Conservation (phyloP, 2,113 vertebrate genomes). For the Chlorodrepanis virens region DNA sequence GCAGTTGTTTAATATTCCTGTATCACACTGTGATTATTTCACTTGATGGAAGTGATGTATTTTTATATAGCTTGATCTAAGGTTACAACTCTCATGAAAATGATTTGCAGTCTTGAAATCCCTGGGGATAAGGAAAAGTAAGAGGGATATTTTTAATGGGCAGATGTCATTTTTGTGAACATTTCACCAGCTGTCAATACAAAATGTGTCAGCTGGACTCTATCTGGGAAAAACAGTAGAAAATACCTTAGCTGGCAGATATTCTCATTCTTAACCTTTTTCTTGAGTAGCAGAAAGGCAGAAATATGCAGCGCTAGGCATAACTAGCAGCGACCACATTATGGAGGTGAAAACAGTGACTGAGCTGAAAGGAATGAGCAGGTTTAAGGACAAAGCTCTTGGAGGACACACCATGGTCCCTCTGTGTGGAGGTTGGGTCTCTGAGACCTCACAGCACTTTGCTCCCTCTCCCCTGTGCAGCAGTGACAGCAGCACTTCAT, state of each 20-base stretch:
- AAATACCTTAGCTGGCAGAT: constrained; percentile 42
- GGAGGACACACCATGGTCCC: rapidly evolving
- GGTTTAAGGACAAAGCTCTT: not conserved
- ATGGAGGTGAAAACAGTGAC: not conserved
- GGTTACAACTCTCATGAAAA: constrained; percentile 4
- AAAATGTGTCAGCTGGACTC: not conserved
- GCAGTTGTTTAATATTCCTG: constrained; percentile 24
- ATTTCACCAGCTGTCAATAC: constrained; percentile 6
- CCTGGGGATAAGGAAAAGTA: not conserved
- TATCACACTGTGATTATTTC: constrained; percentile 5
- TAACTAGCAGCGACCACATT: rapidly evolving
- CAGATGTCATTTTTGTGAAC: constrained; percentile 4
- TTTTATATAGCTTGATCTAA: constrained; percentile 14
- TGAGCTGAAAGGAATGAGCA: rapidly evolving
- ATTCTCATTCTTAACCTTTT: constrained; percentile 10
- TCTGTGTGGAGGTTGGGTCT: not conserved
- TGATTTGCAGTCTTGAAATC: not conserved
- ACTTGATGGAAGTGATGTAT: constrained; percentile 30
- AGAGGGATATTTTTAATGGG: not conserved
- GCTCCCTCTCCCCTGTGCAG: not conserved
- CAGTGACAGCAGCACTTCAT: not conserved
- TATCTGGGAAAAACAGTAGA: not conserved
- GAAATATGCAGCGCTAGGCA: constrained; percentile 18
- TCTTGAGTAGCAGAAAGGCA: not conserved
- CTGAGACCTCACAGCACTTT: not conserved